Base-by-base conservation (phyloP, 1,140 invertebrate species). In the Leptinotarsa defecta region DNA sequence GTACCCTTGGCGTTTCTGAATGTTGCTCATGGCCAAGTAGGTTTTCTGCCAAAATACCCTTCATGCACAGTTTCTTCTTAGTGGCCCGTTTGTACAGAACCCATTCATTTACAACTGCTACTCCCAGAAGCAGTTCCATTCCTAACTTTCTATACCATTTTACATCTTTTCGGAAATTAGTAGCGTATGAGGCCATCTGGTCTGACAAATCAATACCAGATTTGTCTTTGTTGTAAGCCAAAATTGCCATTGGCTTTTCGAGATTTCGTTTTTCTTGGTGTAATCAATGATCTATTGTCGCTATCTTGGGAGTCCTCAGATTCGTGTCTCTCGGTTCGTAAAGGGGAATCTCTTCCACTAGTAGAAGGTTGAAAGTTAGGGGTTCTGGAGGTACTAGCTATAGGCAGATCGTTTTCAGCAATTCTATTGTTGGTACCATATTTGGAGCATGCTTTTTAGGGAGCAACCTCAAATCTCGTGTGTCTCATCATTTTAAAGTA, bases 151-250 rank as follows among this genome's bases (percentile, higher is more conserved):
- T 77, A 72, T 86, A 86, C 83, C 86, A 86, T 78, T 84, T 85
- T 65, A 85, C 67, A 52, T 82, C 76, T 79, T 83, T 86, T 68
- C 85, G 68, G 2, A 86, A 27, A 68, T 82, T 79, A 20, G 80
- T 73, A 48, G 80, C 83, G 73, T 86, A 86, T 34, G 82, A 77
- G 20, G 74, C 79, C 82, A 86, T 84, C 76, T 86, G 83, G 76
- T 86, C 83, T n/a, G 80, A 81, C 65, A 84, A 64, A 78, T 86
- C 83, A 52, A 86, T 82, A n/a, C 80, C 81, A 52, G 79, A 74
- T 81, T 86, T 86, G 74, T 86, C 86, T 81, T 86, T 86, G 74
- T 86, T 86, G 72, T 86, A 86, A 62, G 83, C 84, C 85, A 82
- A 85, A 86, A 80, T 81, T 79, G 62, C 83, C 27, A 74, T 85